Evolutionary conservation across 2,888 invertebrate genomes (phyloP), one percentile per base, ranked within the genome.

Genomic region (Trachelus iudaicus): DNA sequence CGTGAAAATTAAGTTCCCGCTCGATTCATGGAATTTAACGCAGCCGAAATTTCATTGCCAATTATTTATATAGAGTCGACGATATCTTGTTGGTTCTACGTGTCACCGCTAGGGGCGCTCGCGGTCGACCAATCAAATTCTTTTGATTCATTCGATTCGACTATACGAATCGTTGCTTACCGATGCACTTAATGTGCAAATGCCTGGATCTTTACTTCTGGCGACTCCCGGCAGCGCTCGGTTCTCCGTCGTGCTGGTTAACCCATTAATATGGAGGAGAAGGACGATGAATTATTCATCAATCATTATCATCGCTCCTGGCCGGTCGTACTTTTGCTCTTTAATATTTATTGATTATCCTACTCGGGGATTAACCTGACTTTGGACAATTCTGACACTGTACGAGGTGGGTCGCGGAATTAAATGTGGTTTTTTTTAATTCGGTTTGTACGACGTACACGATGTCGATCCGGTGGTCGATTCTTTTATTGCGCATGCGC

Each of bases 131-230:
- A 56, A 56, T 56, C 6, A 56, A 9, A 56, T 56, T 56, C 23
- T 15, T 23, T 15, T 23, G 0, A 23, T 56, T 9, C 2, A 23
- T 56, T 56, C 15, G 23, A 56, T 56, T 56, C 23, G 56, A 23
- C 23, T 56, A 0, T 23, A 23, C 2, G 9, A 6, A 9, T 56
- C 56, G 23, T 6, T 9, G 23, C 2, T 23, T 9, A 23, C 56
- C 15, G 71, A 31, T 71, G 71, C 71, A 71, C 71, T 71, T 71
- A 71, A 71, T 13, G 71, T 71, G 31, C 71, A 71, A 71, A 71
- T 71, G 23, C 0, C 15, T 2, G 40, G 30, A 37, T 34, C 34
- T 40, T 13, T 56, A 56, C 15, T 56, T 23, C 9, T 23, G 56
- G 9, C 56, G 23, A 23, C 23, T 56, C 15, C 56, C 23, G 56